Evolutionary conservation across 2,113 vertebrate genomes (phyloP), one percentile per base, ranked within the genome.

Genomic region (Hippocampus guttulatus): DNA sequence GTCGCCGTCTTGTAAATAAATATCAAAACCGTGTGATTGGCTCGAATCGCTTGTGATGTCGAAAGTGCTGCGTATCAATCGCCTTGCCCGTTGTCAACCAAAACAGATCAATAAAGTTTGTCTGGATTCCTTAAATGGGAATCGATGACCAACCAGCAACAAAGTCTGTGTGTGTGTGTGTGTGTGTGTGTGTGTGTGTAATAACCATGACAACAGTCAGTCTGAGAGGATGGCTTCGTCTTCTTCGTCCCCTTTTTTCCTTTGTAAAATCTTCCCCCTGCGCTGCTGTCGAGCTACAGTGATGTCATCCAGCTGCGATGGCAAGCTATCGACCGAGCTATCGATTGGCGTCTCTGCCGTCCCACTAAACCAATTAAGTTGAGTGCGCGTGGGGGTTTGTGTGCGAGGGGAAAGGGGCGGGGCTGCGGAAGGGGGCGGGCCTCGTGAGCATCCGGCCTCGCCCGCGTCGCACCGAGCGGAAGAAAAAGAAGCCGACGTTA

Each of bases 361-460:
- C 27, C 62, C 23, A 47, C 40, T 75, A 75, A 83, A 70, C 73
- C 70, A 77, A 85, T 85, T 85, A 74, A 69, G 73, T 0, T 69
- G 8, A 40, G 68, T 69, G 64, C 3, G 40, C 20, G 69, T 33
- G 63, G 52, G 68, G n/a, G 72, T 66, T 75, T 70, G 52, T 33
- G 74, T 65, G 70, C 81, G 81, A 75, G 75, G n/a, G 12, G 71
- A 70, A 66, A 73, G 76, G 76, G 47, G 67, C 74, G 79, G 9
- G 64, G 61, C 69, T 67, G 54, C 14, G 64, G 25, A 25, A 41
- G 43, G 27, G 23, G 0, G 63, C 76, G 79, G 64, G 65, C 82
- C 84, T 33, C 8, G 8, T 21, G 70, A 23, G 71, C 12, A 30
- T 47, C 58, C 16, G 3, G 55, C 12, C 55, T 9, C 2, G 16